phyloP scores from a whole-genome alignment of 2,797 vertebrate species.

The Ispidina lecontei region DNA sequence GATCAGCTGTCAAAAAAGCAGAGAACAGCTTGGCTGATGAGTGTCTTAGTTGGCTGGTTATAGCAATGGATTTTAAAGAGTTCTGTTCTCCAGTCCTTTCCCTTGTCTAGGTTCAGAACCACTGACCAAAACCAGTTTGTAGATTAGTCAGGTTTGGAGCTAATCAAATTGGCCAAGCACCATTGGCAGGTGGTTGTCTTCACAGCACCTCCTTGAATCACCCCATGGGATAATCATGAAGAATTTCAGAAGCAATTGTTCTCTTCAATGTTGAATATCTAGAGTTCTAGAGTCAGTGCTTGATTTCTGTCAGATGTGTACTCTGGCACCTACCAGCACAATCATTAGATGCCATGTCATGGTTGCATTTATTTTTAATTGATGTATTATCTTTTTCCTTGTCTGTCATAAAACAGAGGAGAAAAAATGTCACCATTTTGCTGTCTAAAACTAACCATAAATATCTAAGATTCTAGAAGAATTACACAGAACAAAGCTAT shows the following conservation, averaged over 20 bases:
- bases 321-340: neutral
- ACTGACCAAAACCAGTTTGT: neutral
- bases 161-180: neutral
- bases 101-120: neutral
- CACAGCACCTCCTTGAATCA: neutral
- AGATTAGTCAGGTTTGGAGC: neutral
- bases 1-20: conserved; percentile 38
- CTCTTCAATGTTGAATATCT: neutral
- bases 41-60: neutral
- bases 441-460: conserved; percentile 5
- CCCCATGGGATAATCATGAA: neutral
- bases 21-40: conserved; percentile 11
- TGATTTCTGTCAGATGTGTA: neutral
- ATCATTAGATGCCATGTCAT: neutral
- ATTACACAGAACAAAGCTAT: neutral
- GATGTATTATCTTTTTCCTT: neutral
- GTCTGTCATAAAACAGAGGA: neutral
- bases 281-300: neutral
- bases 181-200: neutral
- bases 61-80: neutral
- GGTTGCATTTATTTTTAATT: neutral
- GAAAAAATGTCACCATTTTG: neutral
- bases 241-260: neutral
- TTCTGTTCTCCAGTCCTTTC: neutral
- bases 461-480: neutral